Evolutionary conservation across 2,113 vertebrate genomes (phyloP).

Genomic region (Cranoglanis bouderius): DNA sequence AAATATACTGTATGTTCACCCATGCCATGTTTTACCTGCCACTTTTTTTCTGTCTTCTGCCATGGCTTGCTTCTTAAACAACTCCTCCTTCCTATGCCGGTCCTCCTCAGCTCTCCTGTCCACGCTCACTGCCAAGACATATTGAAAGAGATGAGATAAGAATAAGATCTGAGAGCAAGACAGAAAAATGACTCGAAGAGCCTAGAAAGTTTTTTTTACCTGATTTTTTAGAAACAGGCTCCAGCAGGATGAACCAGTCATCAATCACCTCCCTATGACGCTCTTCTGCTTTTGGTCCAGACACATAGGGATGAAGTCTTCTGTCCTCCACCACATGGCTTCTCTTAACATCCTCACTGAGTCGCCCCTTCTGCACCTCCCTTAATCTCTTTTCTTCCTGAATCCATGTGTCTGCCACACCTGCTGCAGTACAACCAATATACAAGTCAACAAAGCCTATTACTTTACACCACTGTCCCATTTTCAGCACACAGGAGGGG

Average conservation of each 20-base stretch:
- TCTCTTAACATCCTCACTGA: conserved; percentile 1
- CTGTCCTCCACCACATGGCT: conserved; percentile 4
- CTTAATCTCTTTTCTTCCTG: conserved; percentile 49
- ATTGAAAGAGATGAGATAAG: not conserved
- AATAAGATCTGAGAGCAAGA: not conserved
- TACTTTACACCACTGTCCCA: not conserved
- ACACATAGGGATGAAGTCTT: conserved; percentile 4
- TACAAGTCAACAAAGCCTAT: not conserved
- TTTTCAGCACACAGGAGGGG: not conserved
- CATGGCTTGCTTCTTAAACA: not conserved
- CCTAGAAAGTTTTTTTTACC: conserved; percentile 1
- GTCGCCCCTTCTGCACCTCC: conserved; percentile 29
- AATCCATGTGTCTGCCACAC: conserved; percentile 61
- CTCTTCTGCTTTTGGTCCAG: conserved; percentile 47
- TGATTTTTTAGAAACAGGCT: conserved; percentile 28
- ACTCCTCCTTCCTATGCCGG: not conserved
- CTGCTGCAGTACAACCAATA: not conserved
- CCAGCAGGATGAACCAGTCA: conserved; percentile 72
- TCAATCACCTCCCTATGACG: conserved; percentile 52
- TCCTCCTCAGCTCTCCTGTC: conserved; percentile 24
- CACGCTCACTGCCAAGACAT: not conserved
- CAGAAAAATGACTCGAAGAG: not conserved
- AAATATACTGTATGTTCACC: not conserved
- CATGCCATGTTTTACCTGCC: not conserved
- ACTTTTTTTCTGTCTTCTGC: conserved; percentile 19